A percentile compares a stretch with the other conserved stretches of the same genome.
These are phyloP conservation scores for Carollia perspicillata DNA, from an alignment of 2,113 vertebrate genomes.

Conservation along the genomic window DNA sequence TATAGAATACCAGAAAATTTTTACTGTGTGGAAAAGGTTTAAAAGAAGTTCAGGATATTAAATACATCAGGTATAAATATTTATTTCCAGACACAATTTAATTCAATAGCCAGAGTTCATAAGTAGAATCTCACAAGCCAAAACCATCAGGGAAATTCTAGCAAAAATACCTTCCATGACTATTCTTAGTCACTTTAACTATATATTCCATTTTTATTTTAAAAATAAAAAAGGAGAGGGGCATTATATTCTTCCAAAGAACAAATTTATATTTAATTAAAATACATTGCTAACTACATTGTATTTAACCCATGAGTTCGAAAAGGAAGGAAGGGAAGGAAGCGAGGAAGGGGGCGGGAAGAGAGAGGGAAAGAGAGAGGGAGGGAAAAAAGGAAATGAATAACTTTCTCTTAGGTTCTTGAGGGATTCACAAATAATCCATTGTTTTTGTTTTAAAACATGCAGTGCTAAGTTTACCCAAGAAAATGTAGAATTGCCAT, in stretches of 20 bases:
- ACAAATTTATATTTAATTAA: not conserved
- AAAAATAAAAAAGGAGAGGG: not conserved
- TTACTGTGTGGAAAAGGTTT: not conserved
- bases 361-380: not conserved
- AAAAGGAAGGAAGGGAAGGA: not conserved
- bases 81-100: not conserved
- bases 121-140: not conserved
- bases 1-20: not conserved
- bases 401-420: not conserved
- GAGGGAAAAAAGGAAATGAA: not conserved
- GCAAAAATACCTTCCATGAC: not conserved
- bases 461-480: not conserved
- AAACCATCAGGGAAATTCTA: constrained; percentile 9
- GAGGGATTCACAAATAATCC: not conserved
- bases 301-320: not conserved
- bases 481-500: not conserved
- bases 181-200: not conserved
- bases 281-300: not conserved
- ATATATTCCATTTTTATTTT: not conserved
- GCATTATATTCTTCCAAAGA: not conserved
- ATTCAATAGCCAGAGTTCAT: not conserved
- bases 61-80: not conserved
- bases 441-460: not conserved
- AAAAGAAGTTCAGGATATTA: not conserved
- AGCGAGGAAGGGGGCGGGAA: not conserved